Evolutionary conservation across 2,113 vertebrate genomes (phyloP).

Genomic region (Tylochromis polylepis): DNA sequence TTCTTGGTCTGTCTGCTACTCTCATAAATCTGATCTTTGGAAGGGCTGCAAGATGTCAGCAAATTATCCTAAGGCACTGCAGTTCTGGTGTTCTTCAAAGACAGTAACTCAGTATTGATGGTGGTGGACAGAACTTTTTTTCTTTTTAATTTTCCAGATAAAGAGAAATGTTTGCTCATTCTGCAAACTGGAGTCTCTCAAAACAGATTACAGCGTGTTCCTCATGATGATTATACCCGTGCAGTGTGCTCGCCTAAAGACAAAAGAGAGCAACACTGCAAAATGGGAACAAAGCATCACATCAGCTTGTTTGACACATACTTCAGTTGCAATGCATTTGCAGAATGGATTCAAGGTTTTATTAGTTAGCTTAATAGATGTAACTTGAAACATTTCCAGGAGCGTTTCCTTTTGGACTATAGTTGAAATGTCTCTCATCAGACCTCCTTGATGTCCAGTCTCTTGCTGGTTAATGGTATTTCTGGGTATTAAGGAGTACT

Average conservation of each 20-base stretch:
- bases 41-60: background rate
- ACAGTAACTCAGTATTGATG: background rate
- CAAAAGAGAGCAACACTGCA: background rate
- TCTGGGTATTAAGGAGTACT: slow-evolving; percentile 20
- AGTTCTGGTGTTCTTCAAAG: background rate
- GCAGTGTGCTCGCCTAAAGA: background rate
- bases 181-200: background rate
- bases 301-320: slow-evolving; percentile 1
- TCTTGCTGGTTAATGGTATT: slow-evolving; percentile 39
- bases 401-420: background rate
- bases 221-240: background rate
- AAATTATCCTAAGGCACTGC: background rate
- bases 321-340: background rate
- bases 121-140: background rate
- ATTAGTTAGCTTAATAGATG: slow-evolving; percentile 32
- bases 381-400: slow-evolving; percentile 24
- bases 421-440: slow-evolving; percentile 1
- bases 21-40: background rate
- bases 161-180: background rate
- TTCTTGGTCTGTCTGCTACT: background rate
- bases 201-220: background rate
- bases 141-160: background rate
- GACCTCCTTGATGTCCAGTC: slow-evolving; percentile 7
- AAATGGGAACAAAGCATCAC: background rate
- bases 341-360: slow-evolving; percentile 2